Conservation (phyloP, 2,113 vertebrate species). For the Leucopsar rothschildi region DNA sequence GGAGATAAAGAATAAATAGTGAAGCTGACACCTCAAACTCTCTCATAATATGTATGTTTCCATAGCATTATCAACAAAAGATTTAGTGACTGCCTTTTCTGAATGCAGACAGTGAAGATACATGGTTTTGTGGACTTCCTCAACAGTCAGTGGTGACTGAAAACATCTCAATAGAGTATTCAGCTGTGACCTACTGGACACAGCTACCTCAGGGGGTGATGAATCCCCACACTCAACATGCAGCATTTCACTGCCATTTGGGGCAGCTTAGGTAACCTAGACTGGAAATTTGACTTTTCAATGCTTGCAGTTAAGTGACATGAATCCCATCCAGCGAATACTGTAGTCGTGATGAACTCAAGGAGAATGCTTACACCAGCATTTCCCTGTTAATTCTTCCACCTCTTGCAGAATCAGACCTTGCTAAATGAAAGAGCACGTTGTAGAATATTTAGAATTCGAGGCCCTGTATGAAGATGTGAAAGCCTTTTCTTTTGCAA, state of each 20-base stretch:
- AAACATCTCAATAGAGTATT: neutral
- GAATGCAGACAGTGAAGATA: neutral
- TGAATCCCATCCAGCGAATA: neutral
- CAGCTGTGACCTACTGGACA: neutral
- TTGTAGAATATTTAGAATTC: neutral
- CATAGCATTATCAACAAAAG: neutral
- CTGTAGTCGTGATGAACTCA: neutral
- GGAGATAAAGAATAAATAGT: neutral
- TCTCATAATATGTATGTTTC: neutral
- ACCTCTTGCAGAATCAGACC: neutral
- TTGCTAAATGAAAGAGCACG: accelerated
- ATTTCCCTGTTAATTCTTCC: neutral
- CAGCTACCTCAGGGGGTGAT: neutral
- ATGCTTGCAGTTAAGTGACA: neutral
- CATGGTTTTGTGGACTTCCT: neutral
- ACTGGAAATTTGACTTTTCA: neutral
- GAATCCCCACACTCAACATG: neutral
- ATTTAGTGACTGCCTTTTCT: neutral
- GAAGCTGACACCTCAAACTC: neutral
- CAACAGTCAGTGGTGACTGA: neutral
- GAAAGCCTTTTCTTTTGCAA: neutral
- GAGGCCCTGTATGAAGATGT: neutral
- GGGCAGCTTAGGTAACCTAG: neutral
- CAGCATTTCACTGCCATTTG: neutral
- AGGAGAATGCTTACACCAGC: neutral